Base-by-base conservation (phyloP, 2,113 vertebrate genomes). In the Shinisaurus crocodilurus region DNA sequence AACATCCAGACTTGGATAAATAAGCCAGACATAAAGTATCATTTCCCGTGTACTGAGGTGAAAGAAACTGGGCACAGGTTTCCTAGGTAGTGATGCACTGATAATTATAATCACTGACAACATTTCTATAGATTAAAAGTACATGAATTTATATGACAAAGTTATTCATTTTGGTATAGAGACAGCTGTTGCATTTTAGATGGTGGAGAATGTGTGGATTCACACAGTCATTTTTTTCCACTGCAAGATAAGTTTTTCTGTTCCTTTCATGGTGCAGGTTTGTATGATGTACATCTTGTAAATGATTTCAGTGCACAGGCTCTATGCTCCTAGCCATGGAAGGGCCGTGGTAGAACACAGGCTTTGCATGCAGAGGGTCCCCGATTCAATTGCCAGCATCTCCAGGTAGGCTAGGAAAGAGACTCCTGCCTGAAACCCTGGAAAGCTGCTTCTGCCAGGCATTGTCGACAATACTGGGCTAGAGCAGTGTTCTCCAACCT, bases 61-160 rank as follows among this genome's bases (percentile, higher is more conserved):
- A 99, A 99, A 96, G 99, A 99, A 96, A 99, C 97, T 0, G 99
- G 99, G 65, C 99, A 99, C 95, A 99, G 99, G 99, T 99, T 99
- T 97, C 98, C 98, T 91, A 99, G 99, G 99, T 99, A 96, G 87
- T 92, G 82, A 65, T 91, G 79, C 10, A 77, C 2, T 87, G 15
- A 45, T 29, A 50, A 37, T 79, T 79, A 87, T 77, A 87, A 65
- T 43, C 8, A 50, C 72, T 75, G 45, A 45, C 45, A 57, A 32
- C 10, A 18, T 87, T 43, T 29, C 34, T 84, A 82, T 90, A 45
- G 85, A 16, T 40, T 63, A 54, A 87, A 0, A 63, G 79, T 79
- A 60, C 75, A 25, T 92, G 91, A 82, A 82, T 43, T 15, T 65
- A 76, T 50, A 67, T 9, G 6, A 48, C 32, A 83, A 45, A 13